phyloP scores from a whole-genome alignment of 2,113 vertebrate genomes.

The Atractosteus spatula region DNA sequence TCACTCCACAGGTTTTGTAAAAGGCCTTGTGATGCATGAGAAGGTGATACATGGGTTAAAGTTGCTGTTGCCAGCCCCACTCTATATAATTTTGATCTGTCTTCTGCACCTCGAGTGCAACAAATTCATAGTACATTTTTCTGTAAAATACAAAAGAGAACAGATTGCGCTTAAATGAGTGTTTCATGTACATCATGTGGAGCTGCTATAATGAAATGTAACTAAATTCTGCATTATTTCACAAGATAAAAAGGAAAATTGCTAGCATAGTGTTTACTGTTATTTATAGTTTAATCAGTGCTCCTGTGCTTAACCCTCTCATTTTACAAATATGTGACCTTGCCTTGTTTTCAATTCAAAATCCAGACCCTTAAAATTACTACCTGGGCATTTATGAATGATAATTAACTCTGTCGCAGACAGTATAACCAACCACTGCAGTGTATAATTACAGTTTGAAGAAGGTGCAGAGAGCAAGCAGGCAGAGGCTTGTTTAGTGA shows the following conservation, averaged over 20 bases:
- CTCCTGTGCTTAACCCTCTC: not conserved
- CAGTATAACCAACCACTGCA: not conserved
- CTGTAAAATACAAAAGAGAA: not conserved
- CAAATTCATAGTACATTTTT: too few relatives aligned
- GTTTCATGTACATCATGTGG: not conserved
- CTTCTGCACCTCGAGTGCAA: too few relatives aligned
- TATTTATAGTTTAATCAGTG: conserved; percentile 10
- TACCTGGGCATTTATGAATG: not conserved
- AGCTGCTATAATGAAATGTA: not conserved
- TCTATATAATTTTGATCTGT: too few relatives aligned
- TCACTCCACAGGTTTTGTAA: too few relatives aligned
- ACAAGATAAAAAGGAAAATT: not conserved
- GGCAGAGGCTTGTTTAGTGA: not conserved
- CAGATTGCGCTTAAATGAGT: not conserved
- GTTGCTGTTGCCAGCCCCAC: too few relatives aligned
- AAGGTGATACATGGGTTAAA: too few relatives aligned
- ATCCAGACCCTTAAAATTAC: not conserved
- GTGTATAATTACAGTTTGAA: not conserved
- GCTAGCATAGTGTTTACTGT: not conserved
- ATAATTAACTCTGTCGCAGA: conserved; percentile 1
- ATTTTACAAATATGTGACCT: not conserved
- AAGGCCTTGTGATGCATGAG: too few relatives aligned
- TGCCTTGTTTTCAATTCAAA: not conserved
- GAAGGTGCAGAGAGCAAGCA: not conserved
- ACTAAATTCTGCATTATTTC: not conserved